Evolutionary conservation across 2,888 invertebrate genomes (phyloP), one percentile per base, ranked within the genome.

Genomic region (Biston betularia): DNA sequence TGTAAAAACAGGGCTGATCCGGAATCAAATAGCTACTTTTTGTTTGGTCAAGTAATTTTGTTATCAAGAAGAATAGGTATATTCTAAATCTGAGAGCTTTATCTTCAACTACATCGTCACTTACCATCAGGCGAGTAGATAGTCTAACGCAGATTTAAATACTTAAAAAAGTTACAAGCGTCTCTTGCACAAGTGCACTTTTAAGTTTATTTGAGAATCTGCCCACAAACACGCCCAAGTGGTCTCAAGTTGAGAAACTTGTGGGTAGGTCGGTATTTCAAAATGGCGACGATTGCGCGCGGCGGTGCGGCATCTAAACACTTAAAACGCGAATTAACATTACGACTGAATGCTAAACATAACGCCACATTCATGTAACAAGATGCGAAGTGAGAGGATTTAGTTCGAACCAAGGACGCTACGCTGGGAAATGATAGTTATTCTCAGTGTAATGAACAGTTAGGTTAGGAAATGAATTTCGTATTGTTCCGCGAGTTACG

Each of bases 401-500:
- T 75, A 65, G 75, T 73, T 69, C 70, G 68, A 68, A 33, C 46
- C 58, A 49, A 46, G 44, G 48, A 60, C 42, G 10, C 24, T 14
- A 8, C 14, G 38, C 6, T 33, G 11, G 6, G 40, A n/a, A 38
- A 42, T 49, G 6, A 38, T 38, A 8, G 46, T 14, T 38, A 38
- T 46, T 12, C 14, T 54, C 24, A 24, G 24, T 11, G 40, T 14
- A 53, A 9, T 38, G 6, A 6, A 0, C 6, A 38, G 9, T 38
- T 38, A 38, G 38, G 24, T 24, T 3, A 24, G 24, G 1, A 3
- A 24, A 24, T 24, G 24, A 24, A 24, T 24, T 24, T 24, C 3
- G 24, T 1, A 1, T 24, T 24, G 24, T 24, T 24, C 1, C 24
- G 3, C 3, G 24, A 24, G 24, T 24, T 24, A 24, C 24, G 24